phyloP scores from a whole-genome alignment of 2,113 vertebrate species.

The Peromyscus maniculatus region DNA sequence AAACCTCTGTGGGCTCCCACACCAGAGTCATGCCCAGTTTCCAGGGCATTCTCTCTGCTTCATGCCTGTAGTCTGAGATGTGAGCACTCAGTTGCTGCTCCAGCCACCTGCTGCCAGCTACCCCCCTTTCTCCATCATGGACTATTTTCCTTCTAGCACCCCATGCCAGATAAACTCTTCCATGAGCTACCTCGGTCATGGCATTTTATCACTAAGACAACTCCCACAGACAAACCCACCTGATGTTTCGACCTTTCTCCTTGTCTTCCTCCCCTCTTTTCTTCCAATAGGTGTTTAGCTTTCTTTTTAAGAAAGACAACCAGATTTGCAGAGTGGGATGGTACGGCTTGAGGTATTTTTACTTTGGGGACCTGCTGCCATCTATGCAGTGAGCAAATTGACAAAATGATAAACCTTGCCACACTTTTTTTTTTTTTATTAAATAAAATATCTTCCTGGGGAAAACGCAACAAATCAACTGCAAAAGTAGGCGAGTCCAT shows the following conservation, averaged over 20 bases:
- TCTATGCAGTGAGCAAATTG: neutral
- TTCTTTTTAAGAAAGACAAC: conserved; percentile 7
- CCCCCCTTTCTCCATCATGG: neutral
- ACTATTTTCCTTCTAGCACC: neutral
- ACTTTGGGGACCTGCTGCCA: neutral
- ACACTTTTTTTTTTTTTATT: neutral
- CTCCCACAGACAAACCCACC: neutral
- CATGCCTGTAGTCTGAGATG: neutral
- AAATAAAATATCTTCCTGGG: conserved; percentile 31
- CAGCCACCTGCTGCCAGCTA: neutral
- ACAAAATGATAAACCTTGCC: conserved; percentile 29
- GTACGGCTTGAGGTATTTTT: neutral
- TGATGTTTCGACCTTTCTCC: neutral
- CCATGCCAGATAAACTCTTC: neutral
- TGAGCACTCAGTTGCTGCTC: neutral
- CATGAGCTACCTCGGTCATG: neutral
- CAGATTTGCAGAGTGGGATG: neutral
- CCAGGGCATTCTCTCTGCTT: neutral
- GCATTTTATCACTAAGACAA: neutral
- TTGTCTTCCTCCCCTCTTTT: neutral
- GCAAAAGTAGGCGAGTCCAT: conserved; percentile 35
- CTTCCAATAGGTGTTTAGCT: neutral
- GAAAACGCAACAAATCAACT: conserved; percentile 31
- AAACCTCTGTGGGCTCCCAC: too few species aligned
- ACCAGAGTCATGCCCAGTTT: neutral